Base-by-base conservation (phyloP, 2,797 vertebrate genomes). In the Oceanodroma leucorhoa region DNA sequence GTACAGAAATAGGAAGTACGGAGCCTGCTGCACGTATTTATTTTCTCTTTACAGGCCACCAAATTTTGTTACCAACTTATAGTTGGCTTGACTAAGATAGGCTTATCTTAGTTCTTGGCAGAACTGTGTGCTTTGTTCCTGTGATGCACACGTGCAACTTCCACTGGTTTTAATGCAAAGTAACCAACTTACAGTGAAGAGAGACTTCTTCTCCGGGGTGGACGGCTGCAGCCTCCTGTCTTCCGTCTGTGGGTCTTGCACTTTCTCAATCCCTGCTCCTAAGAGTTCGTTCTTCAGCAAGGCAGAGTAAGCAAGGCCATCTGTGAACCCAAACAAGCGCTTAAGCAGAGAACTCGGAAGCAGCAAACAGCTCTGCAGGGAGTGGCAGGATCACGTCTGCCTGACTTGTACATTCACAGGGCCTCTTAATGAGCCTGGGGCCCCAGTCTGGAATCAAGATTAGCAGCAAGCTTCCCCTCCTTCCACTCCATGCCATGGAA, bases 221-320 rank as follows among this genome's bases (percentile, higher is more conserved):
- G 99, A 99, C 0, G 99, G 99, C 96, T 99, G 99, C 40, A 99
- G 97, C 73, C 99, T 98, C 46, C 99, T 97, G 93, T 99, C 99
- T 90, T 99, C 99, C 0, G 99, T 99, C 97, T 99, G 99, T 0
- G 99, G 99, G 96, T 99, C 99, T 94, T 99, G 99, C 46, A 99
- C 99, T 90, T 99, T 99, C 97, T 99, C 99, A 0, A 99, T 99
- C 36, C 99, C 99, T 0, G 99, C 99, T 21, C 99, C 99, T 10
- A 99, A 95, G 75, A 99, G 98, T 92, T 99, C 99, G 0, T 99
- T 99, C 97, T 99, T 99, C 88, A 99, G 98, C 94, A 99, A 97
- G 34, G 99, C 99, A 0, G 99, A 99, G 95, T 99, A 99, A 46
- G 99, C 99, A 72, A 99, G 98, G 46, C 99, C 99, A 40, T 99